Evolutionary conservation across 2,797 vertebrate species (phyloP), one percentile per base, ranked within the genome.

Genomic region (Hyperoplus lanceolatus): DNA sequence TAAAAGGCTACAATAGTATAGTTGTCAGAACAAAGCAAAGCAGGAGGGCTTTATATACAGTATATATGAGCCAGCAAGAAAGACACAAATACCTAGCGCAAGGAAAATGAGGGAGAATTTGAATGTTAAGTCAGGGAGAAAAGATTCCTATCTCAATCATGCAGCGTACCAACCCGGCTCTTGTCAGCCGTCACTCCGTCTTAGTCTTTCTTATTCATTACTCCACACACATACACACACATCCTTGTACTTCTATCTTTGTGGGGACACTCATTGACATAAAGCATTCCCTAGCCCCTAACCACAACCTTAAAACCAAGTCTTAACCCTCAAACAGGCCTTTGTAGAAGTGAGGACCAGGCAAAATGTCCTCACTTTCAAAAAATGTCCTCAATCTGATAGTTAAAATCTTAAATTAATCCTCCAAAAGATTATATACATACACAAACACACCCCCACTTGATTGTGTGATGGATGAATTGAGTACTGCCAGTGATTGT

Each of bases 401-500:
- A 21, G 21, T 21, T 21, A 21, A 21, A 21, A 21, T 1, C 21
- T 21, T 21, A 21, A 21, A 21, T 21, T 21, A 2, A 21, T 21
- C 21, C 21, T 21, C 21, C 21, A 21, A 21, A 21, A 21, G 21
- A 21, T 21, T 21, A 21, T 2, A 21, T 2, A 21, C 21, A 21
- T 21, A 21, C 21, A 21, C 21, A 21, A 21, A 21, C 21, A 43
- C 42, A 43, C 11, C 13, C 14, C 66, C 58, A 15, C 71, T 64
- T 72, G 51, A 77, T 79, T 70, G 69, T 59, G 59, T 88, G 87
- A 88, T 82, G 81, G 80, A 91, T 87, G 63, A 55, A 82, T 73
- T 0, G 21, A 84, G 46, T 46, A 4, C 66, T 61, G 79, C 77
- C 83, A 79, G 63, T 75, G 70, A 86, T 82, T 90, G 78, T 77